Evolutionary conservation across 2,797 vertebrate genomes (phyloP).

Genomic region (Muscicapa comitata): DNA sequence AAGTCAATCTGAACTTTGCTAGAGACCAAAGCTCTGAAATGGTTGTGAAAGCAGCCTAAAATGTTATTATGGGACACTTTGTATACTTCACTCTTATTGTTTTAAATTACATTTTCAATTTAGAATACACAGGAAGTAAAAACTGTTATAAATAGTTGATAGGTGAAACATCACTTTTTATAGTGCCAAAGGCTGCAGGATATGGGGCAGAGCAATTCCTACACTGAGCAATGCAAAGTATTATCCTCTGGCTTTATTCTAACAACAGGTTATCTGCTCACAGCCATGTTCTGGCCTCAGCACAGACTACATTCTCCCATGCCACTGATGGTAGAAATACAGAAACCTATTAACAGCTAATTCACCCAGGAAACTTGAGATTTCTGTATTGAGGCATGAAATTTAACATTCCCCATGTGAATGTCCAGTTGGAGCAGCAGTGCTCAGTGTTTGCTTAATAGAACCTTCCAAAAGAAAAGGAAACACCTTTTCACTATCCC

Average conservation of each 20-base stretch:
- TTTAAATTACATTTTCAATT: slow-evolving; percentile 58
- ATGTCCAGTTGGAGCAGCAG: not conserved
- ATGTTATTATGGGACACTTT: slow-evolving; percentile 1
- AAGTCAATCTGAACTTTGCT: slow-evolving; percentile 32
- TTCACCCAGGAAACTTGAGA: slow-evolving; percentile 11
- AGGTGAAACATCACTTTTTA: slow-evolving; percentile 49
- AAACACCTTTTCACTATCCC: not conserved
- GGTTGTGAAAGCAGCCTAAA: not conserved
- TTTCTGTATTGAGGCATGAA: not conserved
- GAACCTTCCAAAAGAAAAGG: not conserved
- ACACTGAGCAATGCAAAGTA: slow-evolving; percentile 67
- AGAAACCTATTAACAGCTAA: slow-evolving; percentile 27
- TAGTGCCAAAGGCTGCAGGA: slow-evolving; percentile 33
- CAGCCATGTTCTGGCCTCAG: not conserved
- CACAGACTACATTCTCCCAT: not conserved
- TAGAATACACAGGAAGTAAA: slow-evolving; percentile 41
- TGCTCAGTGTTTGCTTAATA: not conserved
- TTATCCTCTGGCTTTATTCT: slow-evolving; percentile 62
- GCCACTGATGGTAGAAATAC: not conserved
- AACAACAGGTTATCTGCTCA: slow-evolving; percentile 68
- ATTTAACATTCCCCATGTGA: not conserved
- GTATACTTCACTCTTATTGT: not conserved
- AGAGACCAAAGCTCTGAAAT: not conserved
- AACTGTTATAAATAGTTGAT: slow-evolving; percentile 65
- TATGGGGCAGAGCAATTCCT: slow-evolving; percentile 63